Evolutionary conservation across 1,140 invertebrate species (phyloP), one percentile per base, ranked within the genome.

Genomic region (Acromyrmex heyeri): DNA sequence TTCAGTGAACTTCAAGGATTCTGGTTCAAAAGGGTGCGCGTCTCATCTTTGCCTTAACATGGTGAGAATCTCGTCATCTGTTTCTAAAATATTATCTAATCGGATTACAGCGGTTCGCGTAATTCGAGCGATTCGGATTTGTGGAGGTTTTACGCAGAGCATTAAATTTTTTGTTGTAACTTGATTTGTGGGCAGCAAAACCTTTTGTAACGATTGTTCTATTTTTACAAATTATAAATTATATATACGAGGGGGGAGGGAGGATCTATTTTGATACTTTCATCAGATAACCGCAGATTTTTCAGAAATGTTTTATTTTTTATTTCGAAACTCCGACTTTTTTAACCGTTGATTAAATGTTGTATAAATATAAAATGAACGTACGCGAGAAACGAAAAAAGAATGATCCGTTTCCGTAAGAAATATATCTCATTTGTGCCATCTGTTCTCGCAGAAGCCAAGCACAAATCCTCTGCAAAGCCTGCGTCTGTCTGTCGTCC

Each of bases 341-440:
- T 72, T 21, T n/a, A 16, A 34, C 65, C 4, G 27, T 55, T 44
- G 14, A 70, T 57, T 55, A 21, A 81, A 44, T 12, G 8, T 38
- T 21, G 21, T 10, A 24, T 48, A n/a, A 61, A 10, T 59, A 72
- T 48, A 48, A 57, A 55, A 18, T 44, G 5, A 44, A 61, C n/a
- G 67, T 18, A 7, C 24, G 55, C 67, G 87, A 85, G 72, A 59
- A 50, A 57, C 5, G 30, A 77, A 89, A 90, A 90, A 86, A 89
- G 12, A 44, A 67, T n/a, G 27, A 73, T 77, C 24, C 76, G 50
- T 70, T 83, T 83, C 65, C 85, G 85, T 90, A 85, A 90, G 88
- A 90, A 90, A 59, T 14, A 38, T n/a, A 30, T 89, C 16, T 59
- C 82, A 48, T 78, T 59, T 61, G 57, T 61, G 69, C 70, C 88